These are phyloP conservation scores for Plebejus anna DNA, from an alignment of 2,888 invertebrate genomes.

Conservation along the genomic window DNA sequence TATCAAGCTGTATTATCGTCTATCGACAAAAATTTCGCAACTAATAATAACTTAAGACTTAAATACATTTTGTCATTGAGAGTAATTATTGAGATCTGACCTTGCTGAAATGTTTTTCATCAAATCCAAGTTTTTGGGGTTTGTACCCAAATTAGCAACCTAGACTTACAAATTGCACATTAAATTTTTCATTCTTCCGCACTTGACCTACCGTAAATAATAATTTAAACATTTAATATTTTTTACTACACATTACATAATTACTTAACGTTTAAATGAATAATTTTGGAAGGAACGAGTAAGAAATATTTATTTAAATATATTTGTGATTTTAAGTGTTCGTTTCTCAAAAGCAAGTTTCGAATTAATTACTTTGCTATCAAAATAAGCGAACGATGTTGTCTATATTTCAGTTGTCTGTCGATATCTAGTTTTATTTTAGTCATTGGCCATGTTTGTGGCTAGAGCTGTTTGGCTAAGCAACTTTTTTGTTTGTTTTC, in stretches of 20 bases:
- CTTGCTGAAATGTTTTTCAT: too few relatives aligned
- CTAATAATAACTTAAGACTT: not conserved
- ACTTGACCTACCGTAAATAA: too few relatives aligned
- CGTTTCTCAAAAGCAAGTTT: not conserved
- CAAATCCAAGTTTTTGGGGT: too few relatives aligned
- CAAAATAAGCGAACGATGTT: not conserved
- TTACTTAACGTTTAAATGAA: too few relatives aligned
- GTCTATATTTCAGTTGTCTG: not conserved
- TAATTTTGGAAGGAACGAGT: not conserved
- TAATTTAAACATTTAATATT: too few relatives aligned
- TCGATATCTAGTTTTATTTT: not conserved
- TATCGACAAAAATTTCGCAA: not conserved
- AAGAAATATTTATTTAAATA: not conserved
- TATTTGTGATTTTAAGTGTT: not conserved
- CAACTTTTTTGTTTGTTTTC: not conserved
- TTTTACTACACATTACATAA: too few relatives aligned
- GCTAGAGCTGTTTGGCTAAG: conserved; percentile 1
- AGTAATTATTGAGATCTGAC: too few relatives aligned
- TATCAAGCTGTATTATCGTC: not conserved
- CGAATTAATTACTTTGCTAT: not conserved
- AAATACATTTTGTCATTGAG: too few relatives aligned
- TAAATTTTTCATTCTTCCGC: too few relatives aligned
- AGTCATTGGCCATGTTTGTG: not conserved
- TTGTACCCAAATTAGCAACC: too few relatives aligned
- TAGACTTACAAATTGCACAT: too few relatives aligned